Conservation (phyloP, 2,113 vertebrate genomes). For the Seriola dumerili region DNA sequence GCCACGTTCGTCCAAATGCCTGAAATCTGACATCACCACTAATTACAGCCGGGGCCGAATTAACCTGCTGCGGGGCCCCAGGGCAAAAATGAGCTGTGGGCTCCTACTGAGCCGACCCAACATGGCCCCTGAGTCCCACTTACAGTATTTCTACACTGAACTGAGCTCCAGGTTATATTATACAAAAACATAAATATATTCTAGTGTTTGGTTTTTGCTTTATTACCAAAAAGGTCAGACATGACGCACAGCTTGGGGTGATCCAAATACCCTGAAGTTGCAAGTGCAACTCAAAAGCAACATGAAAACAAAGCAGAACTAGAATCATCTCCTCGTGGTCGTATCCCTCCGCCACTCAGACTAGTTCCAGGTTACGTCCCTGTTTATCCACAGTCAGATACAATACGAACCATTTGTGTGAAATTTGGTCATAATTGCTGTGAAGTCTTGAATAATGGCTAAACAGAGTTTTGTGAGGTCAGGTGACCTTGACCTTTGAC, state of each 20-base stretch:
- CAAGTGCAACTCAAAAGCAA: background rate
- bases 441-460: no score
- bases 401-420: no score
- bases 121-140: background rate
- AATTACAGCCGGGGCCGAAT: rapidly evolving
- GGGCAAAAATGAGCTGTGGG: background rate
- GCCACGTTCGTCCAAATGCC: slow-evolving; percentile 1
- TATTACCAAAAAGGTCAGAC: background rate
- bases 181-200: background rate
- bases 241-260: background rate
- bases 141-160: background rate
- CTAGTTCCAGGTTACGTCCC: no score
- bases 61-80: background rate
- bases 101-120: background rate
- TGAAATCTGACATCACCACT: slow-evolving; percentile 40
- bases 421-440: no score
- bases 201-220: background rate
- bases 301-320: background rate
- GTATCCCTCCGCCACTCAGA: no score
- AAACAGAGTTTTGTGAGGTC: no score
- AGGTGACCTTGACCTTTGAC: no score
- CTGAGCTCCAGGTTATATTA: background rate
- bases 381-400: no score
- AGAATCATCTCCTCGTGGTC: no score
- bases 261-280: background rate